A percentile compares a stretch with the other conserved stretches of the same genome.
Evolutionary conservation across 2,113 vertebrate genomes (phyloP).

Genomic region (Parus major): DNA sequence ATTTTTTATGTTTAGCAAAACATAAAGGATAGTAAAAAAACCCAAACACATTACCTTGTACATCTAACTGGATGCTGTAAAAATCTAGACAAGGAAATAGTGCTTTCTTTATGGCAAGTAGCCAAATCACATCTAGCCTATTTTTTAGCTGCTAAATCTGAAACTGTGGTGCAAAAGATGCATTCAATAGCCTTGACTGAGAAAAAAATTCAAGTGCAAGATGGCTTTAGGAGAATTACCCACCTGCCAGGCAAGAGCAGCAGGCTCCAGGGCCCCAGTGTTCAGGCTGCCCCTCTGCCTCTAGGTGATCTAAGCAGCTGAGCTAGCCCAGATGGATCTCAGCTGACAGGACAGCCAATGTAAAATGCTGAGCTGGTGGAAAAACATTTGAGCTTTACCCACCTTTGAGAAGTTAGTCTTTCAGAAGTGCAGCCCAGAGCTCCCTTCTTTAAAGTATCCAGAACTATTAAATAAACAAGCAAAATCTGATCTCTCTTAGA

Average conservation of each 20-base stretch:
- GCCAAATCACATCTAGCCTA: neutral
- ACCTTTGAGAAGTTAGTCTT: neutral
- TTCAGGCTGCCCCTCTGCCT: neutral
- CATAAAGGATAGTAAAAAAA: neutral
- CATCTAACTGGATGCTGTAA: neutral
- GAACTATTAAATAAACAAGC: neutral
- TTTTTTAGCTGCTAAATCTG: neutral
- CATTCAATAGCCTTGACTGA: neutral
- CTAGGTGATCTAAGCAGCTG: neutral
- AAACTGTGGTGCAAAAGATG: neutral
- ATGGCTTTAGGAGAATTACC: neutral
- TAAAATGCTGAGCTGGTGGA: neutral
- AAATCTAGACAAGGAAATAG: neutral
- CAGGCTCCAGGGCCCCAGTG: neutral
- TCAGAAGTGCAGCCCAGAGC: neutral
- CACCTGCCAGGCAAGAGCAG: neutral
- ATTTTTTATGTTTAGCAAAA: neutral
- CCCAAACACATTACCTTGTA: accelerated
- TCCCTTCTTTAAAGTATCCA: neutral
- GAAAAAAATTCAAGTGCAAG: neutral
- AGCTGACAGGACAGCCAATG: neutral
- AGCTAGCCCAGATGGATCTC: neutral
- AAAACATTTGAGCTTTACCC: neutral
- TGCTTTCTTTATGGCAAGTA: neutral
- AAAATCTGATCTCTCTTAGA: neutral